Conservation (phyloP, 35 echinoderm and acorn worm genomes). For the Anneissia japonica region DNA sequence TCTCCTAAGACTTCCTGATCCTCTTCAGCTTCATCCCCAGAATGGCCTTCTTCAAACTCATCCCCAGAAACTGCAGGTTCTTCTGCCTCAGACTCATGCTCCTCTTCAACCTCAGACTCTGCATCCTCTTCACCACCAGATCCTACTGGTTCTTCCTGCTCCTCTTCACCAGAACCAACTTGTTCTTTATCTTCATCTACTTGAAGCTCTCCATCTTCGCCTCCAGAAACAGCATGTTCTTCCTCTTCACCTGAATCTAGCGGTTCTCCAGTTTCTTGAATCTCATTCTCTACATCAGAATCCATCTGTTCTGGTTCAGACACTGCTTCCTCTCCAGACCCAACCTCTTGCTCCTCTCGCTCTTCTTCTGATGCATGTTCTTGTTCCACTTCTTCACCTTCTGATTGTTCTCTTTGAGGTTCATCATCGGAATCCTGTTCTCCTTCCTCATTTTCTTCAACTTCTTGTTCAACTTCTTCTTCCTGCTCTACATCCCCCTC, state of each 20-base stretch:
- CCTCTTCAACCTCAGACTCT: slow-evolving; percentile 12
- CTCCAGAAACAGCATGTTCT: background rate
- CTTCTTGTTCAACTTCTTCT: slow-evolving; percentile 9
- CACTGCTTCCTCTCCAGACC: slow-evolving; percentile 4
- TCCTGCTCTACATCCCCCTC: background rate
- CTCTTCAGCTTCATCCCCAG: slow-evolving; percentile 7
- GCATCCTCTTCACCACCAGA: slow-evolving; percentile 27
- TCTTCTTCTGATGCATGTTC: background rate
- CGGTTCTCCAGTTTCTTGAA: background rate
- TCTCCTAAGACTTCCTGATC: background rate
- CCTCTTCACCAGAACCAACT: background rate
- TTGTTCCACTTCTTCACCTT: background rate
- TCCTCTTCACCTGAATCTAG: slow-evolving; percentile 30
- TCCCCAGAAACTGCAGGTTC: background rate
- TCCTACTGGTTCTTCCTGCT: slow-evolving; percentile 8
- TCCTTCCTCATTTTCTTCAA: background rate
- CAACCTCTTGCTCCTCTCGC: slow-evolving; percentile 35
- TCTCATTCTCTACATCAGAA: slow-evolving; percentile 15
- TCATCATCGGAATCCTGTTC: background rate
- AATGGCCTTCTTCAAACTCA: background rate
- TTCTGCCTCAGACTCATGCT: background rate
- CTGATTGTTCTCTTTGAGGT: background rate
- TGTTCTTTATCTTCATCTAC: slow-evolving; percentile 20
- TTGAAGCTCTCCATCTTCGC: background rate
- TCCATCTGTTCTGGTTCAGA: slow-evolving; percentile 29